Percentiles rank a stretch among this genome's conserved stretches.
These are phyloP conservation scores for Gopherus evgoodei DNA, from an alignment of 2,113 vertebrate species.

Conservation along the genomic window DNA sequence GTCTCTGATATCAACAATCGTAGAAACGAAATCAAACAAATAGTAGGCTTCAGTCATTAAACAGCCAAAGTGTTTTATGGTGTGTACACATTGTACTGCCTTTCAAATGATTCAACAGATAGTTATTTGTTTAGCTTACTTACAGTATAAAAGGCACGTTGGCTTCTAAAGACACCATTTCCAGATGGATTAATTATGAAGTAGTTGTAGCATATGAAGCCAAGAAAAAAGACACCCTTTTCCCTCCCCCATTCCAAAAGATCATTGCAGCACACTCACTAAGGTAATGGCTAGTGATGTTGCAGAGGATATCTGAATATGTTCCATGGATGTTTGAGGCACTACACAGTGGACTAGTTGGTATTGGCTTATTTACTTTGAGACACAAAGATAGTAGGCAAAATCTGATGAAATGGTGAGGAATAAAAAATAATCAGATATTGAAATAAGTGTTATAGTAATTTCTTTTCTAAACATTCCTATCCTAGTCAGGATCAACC, in stretches of 20 bases:
- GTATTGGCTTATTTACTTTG: conserved; percentile 31
- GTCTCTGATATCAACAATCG: not conserved
- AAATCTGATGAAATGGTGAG: not conserved
- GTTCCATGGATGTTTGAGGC: conserved; percentile 52
- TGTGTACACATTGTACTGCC: not conserved
- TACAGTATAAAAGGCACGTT: not conserved
- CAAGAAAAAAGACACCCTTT: not conserved
- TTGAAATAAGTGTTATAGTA: not conserved
- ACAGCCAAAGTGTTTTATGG: not conserved
- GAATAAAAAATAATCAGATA: not conserved
- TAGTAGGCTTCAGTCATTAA: not conserved
- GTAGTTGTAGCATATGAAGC: not conserved
- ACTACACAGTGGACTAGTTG: not conserved
- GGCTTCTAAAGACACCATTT: not conserved
- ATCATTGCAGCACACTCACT: conserved; percentile 13
- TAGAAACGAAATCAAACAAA: not conserved
- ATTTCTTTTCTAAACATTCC: not conserved
- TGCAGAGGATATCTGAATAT: conserved; percentile 24
- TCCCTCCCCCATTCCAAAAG: not conserved
- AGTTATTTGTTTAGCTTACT: not conserved
- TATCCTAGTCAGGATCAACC: not conserved
- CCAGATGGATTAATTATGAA: not conserved
- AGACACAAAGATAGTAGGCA: conserved; percentile 5
- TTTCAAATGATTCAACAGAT: not conserved
- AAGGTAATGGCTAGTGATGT: conserved; percentile 1